phyloP scores from a whole-genome alignment of 2,113 vertebrate genomes.

The Eulemur macaco region DNA sequence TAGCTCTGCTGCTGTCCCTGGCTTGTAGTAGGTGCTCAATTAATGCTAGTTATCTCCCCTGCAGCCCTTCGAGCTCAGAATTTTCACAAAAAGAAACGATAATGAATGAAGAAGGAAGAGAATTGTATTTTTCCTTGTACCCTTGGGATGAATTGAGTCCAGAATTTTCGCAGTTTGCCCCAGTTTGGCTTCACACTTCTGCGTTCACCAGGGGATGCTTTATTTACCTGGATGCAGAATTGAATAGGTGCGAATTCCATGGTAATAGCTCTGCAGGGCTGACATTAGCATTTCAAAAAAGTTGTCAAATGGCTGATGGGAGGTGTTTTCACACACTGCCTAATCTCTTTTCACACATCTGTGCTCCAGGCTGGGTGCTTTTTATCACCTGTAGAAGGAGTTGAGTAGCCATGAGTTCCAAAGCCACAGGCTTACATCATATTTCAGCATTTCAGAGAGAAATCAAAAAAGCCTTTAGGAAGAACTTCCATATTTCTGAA shows the following conservation, averaged over 20 bases:
- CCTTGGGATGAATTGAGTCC: background rate
- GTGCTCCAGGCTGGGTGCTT: conserved; percentile 33
- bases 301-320: conserved; percentile 28
- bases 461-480: conserved; percentile 54
- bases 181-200: conserved; percentile 60
- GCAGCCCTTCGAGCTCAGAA: background rate
- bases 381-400: conserved; percentile 60
- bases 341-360: conserved; percentile 72
- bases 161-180: conserved; percentile 55
- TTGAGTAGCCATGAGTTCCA: conserved; percentile 54
- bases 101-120: background rate
- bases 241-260: conserved; percentile 65
- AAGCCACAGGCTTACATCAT: conserved; percentile 17
- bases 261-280: conserved; percentile 40
- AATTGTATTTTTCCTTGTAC: background rate
- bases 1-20: background rate
- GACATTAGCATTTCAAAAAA: conserved; percentile 68
- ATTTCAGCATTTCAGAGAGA: conserved; percentile 67
- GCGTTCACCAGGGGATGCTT: conserved; percentile 35
- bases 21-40: background rate
- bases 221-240: conserved; percentile 68
- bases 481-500: conserved; percentile 46
- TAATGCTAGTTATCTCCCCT: background rate
- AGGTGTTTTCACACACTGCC: conserved; percentile 67
- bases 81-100: conserved; percentile 31